Conservation (phyloP, 2,888 invertebrate species). For the Nephrotoma flavescens region DNA sequence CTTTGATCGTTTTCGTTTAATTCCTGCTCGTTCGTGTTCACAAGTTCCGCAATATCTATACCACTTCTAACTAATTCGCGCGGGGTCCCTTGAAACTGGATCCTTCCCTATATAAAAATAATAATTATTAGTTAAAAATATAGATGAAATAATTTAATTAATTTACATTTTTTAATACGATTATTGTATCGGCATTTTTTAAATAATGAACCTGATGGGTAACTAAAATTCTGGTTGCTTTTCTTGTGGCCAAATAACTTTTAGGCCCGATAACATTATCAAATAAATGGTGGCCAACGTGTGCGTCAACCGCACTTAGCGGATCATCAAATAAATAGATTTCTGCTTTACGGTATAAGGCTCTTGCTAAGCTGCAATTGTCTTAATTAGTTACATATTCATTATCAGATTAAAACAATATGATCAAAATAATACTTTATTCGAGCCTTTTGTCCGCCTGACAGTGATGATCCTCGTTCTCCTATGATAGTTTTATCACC, state of each 20-base stretch:
- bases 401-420: neutral
- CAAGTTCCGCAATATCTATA: constrained; percentile 36
- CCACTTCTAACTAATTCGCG: constrained; percentile 31
- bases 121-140: constrained; percentile 12
- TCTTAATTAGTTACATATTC: neutral
- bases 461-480: constrained; percentile 42
- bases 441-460: constrained; percentile 56
- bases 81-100: constrained; percentile 35
- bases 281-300: constrained; percentile 55
- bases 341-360: constrained; percentile 39
- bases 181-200: constrained; percentile 39
- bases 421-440: constrained; percentile 25
- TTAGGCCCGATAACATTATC: constrained; percentile 43
- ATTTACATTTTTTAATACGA: constrained; percentile 41
- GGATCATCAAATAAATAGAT: constrained; percentile 64
- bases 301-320: constrained; percentile 56
- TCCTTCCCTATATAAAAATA: constrained; percentile 25
- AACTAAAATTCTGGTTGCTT: constrained; percentile 50
- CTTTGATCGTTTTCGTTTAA: constrained; percentile 22
- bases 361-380: constrained; percentile 14
- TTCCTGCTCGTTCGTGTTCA: constrained; percentile 27
- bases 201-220: constrained; percentile 63
- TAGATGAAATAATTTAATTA: neutral
- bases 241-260: constrained; percentile 32
- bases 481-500: constrained; percentile 43